Evolutionary conservation across 1,140 invertebrate genomes (phyloP).

Genomic region (Psix sp.): DNA sequence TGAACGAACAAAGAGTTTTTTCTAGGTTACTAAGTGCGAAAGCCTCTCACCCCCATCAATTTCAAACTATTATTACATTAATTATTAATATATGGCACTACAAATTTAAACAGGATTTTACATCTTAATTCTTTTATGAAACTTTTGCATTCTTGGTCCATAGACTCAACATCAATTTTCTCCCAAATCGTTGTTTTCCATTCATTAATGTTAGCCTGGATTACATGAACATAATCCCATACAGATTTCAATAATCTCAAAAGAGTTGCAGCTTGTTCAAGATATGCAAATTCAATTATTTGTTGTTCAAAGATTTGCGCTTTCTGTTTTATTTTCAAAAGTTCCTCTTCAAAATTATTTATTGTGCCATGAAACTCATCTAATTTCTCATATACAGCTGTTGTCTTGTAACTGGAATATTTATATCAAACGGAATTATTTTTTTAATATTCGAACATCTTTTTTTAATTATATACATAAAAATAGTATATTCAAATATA

Average conservation of each 20-base stretch:
- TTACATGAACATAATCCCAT: conserved; percentile 93
- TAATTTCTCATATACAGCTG: conserved; percentile 84
- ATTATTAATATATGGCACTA: too few species aligned
- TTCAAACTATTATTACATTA: too few species aligned
- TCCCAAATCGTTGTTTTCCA: conserved; percentile 96
- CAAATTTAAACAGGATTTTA: too few species aligned
- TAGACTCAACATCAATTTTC: conserved; percentile 93
- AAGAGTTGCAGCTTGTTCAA: conserved; percentile 86
- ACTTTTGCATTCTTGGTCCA: conserved; percentile 96
- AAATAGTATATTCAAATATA: too few species aligned
- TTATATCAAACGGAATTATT: conserved; percentile 2
- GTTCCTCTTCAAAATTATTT: conserved; percentile 82
- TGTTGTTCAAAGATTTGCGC: conserved; percentile 91
- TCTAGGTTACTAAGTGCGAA: too few species aligned
- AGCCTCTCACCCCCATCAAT: too few species aligned
- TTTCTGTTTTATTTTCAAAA: conserved; percentile 83
- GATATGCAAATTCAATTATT: conserved; percentile 87
- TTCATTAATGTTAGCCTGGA: conserved; percentile 88
- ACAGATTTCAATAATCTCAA: conserved; percentile 87
- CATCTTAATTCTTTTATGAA: conserved; percentile 89
- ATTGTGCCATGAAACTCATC: conserved; percentile 86
- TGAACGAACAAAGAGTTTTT: too few species aligned
- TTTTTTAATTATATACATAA: not conserved
- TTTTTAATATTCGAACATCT: not conserved
- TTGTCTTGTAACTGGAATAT: conserved; percentile 69